Evolutionary conservation across 2,113 vertebrate genomes (phyloP).

Genomic region (Tor tambroides): DNA sequence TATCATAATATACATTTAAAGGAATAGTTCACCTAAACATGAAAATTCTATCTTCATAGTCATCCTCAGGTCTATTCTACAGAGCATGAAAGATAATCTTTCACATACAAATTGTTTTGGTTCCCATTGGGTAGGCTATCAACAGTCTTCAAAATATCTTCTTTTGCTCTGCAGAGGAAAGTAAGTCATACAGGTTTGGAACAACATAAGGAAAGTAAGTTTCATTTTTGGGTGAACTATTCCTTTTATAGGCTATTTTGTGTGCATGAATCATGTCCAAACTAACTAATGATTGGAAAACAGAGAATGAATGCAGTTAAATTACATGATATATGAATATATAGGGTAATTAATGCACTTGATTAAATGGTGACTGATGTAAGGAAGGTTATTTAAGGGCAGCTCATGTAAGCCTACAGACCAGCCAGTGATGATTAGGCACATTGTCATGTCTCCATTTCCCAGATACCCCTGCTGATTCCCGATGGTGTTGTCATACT

Average conservation of each 20-base stretch:
- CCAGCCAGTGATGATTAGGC: background rate
- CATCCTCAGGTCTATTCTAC: background rate
- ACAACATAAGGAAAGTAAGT: background rate
- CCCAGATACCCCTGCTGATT: slow-evolving; percentile 20
- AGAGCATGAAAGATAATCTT: background rate
- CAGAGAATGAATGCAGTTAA: background rate
- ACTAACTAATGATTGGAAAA: background rate
- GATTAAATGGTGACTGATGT: background rate
- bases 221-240: background rate
- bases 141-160: background rate
- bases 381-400: slow-evolving; percentile 6
- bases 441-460: slow-evolving; percentile 16
- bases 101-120: background rate
- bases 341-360: background rate
- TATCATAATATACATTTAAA: background rate
- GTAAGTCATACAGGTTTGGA: background rate
- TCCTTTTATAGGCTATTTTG: background rate
- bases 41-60: background rate
- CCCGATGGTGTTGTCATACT: slow-evolving; percentile 25
- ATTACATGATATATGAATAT: background rate
- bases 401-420: background rate
- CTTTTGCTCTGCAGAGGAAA: background rate
- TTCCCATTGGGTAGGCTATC: background rate
- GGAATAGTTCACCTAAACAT: too few species aligned
- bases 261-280: background rate